Evolutionary conservation across 2,113 vertebrate genomes (phyloP).

Genomic region (Tachysurus vachellii): DNA sequence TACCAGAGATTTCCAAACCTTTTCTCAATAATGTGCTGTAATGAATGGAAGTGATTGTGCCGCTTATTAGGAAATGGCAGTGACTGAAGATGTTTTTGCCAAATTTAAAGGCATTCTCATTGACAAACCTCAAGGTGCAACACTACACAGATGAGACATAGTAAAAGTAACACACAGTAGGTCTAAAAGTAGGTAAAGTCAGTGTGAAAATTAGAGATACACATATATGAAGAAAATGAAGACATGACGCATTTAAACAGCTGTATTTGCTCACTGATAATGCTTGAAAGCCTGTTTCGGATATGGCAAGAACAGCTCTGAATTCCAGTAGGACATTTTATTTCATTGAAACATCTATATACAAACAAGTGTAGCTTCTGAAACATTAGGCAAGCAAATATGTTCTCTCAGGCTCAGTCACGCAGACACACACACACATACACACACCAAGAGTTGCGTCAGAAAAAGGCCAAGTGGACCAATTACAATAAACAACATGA

Average conservation of each 20-base stretch:
- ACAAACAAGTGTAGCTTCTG: background rate
- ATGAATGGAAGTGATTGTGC: background rate
- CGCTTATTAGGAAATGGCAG: background rate
- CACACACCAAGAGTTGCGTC: conserved; percentile 23
- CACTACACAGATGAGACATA: background rate
- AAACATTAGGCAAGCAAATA: conserved; percentile 5
- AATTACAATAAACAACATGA: conserved; percentile 54
- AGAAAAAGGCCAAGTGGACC: conserved; percentile 47
- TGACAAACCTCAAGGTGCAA: background rate
- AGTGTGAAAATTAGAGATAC: background rate
- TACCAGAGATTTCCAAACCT: background rate
- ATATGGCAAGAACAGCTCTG: background rate
- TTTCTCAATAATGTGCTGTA: background rate
- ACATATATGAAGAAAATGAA: background rate
- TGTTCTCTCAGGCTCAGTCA: background rate
- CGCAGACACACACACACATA: background rate
- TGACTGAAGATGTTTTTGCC: background rate
- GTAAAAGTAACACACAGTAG: background rate
- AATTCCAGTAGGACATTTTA: background rate
- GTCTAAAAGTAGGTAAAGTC: too few species aligned
- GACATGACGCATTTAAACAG: background rate
- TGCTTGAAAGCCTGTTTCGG: background rate
- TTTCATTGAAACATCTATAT: background rate
- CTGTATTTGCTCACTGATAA: background rate
- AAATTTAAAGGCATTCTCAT: background rate